Conservation (phyloP, 2,113 vertebrate species). For the Triplophysa dalaica region DNA sequence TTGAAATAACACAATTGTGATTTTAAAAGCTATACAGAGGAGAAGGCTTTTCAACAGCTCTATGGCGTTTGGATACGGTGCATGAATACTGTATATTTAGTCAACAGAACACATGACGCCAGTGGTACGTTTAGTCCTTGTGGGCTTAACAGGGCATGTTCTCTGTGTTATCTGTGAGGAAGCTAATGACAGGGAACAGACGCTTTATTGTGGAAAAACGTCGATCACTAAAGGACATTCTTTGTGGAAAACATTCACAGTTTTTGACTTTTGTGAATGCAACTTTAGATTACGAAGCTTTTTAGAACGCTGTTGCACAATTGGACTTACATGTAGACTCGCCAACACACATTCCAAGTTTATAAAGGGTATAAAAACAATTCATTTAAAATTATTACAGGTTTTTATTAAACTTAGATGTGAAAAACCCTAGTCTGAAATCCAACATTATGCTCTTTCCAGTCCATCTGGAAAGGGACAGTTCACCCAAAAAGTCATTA, state of each 20-base stretch:
- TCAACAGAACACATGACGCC: not conserved
- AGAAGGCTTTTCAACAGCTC: not conserved
- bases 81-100: not conserved
- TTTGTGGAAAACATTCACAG: not conserved
- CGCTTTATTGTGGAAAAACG: slow-evolving; percentile 2
- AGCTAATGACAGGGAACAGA: not conserved
- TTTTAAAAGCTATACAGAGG: not conserved
- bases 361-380: not conserved
- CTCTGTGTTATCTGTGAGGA: not conserved
- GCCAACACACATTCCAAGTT: not conserved
- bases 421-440: too few species aligned
- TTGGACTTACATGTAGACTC: too few species aligned
- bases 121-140: not conserved
- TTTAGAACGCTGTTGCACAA: not conserved
- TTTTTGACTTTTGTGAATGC: not conserved
- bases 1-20: not conserved
- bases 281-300: not conserved
- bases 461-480: too few species aligned
- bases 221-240: not conserved
- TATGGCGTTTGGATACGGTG: too few species aligned
- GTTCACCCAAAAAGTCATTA: too few species aligned
- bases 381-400: not conserved
- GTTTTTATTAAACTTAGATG: not conserved
- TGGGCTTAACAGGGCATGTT: not conserved
- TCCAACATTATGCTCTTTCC: too few species aligned